Evolutionary conservation across 1,140 invertebrate genomes (phyloP).

Genomic region (Drosophila baimaii): DNA sequence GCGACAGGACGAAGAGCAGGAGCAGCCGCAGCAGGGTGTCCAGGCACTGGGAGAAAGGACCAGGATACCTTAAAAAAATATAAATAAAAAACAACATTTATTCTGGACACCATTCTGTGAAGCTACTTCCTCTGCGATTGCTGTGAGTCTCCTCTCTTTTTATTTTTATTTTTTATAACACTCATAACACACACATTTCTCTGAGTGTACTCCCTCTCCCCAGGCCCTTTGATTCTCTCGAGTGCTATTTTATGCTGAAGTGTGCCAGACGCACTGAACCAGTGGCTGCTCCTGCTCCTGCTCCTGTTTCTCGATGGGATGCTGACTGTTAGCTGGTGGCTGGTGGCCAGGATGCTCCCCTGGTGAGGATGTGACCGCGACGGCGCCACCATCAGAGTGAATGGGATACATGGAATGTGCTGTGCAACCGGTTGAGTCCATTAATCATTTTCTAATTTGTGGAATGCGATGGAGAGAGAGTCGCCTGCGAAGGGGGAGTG

Average conservation of each 20-base stretch:
- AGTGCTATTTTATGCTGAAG: conserved; percentile 82
- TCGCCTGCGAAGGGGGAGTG: not conserved
- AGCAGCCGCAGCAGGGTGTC: conserved; percentile 53
- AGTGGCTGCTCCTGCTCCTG: conserved; percentile 15
- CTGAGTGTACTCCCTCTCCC: not conserved
- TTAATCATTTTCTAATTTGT: conserved; percentile 85
- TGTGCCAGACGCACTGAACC: conserved; percentile 73
- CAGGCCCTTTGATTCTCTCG: conserved; percentile 58
- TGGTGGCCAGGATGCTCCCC: conserved; percentile 36
- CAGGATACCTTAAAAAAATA: not conserved
- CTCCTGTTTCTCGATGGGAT: conserved; percentile 8
- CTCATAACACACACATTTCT: not conserved
- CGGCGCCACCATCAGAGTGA: conserved; percentile 47
- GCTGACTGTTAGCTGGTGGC: conserved; percentile 30
- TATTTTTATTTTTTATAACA: no score
- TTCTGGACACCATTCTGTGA: no score
- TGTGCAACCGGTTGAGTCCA: conserved; percentile 84
- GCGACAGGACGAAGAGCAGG: conserved; percentile 26
- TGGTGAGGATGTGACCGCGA: conserved; percentile 57
- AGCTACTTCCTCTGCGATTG: no score
- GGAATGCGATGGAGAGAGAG: conserved; percentile 64
- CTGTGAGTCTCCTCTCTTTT: no score
- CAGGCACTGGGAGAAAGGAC: conserved; percentile 14
- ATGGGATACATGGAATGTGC: conserved; percentile 22
- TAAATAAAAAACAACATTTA: no score